Percentiles rank a stretch among this genome's conserved stretches.
phyloP scores from a whole-genome alignment of 1,140 invertebrate genomes.

The Ceratina calcarata region DNA sequence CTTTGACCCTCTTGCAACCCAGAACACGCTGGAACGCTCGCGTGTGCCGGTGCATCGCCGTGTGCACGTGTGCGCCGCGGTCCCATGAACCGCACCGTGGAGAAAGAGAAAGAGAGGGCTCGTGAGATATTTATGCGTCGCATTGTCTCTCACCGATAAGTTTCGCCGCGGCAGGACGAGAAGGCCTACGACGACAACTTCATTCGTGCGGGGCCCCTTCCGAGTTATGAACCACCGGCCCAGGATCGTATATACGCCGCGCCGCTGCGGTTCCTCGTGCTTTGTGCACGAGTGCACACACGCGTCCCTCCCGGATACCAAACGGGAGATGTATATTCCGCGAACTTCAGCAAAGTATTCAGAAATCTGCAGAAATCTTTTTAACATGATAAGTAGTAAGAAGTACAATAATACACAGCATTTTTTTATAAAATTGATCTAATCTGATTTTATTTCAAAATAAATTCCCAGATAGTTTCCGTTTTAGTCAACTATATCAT shows the following conservation, averaged over 20 bases:
- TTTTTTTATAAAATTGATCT: too few species aligned
- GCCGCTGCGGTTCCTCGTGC: slow-evolving; percentile 15
- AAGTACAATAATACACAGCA: too few species aligned
- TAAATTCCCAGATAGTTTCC: too few species aligned
- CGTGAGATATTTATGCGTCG: slow-evolving; percentile 53
- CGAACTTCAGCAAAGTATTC: not conserved
- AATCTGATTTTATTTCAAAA: too few species aligned
- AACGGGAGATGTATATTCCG: not conserved
- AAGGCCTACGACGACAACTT: slow-evolving; percentile 44
- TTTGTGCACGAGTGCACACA: slow-evolving; percentile 44
- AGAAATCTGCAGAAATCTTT: not conserved
- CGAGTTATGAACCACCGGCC: slow-evolving; percentile 46
- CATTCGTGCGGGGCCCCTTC: slow-evolving; percentile 40
- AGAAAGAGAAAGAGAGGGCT: not conserved
- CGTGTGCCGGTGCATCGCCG: not conserved
- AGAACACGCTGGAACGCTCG: slow-evolving; percentile 21
- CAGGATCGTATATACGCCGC: slow-evolving; percentile 42
- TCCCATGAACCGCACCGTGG: not conserved
- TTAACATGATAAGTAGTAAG: too few species aligned
- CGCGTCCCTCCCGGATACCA: slow-evolving; percentile 28
- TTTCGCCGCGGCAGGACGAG: slow-evolving; percentile 46
- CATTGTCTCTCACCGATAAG: slow-evolving; percentile 52
- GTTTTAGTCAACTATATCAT: too few species aligned
- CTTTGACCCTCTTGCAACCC: slow-evolving; percentile 26
- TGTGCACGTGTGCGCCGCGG: slow-evolving; percentile 23